Evolutionary conservation across 2,113 vertebrate species (phyloP).

Genomic region (Callithrix jacchus): DNA sequence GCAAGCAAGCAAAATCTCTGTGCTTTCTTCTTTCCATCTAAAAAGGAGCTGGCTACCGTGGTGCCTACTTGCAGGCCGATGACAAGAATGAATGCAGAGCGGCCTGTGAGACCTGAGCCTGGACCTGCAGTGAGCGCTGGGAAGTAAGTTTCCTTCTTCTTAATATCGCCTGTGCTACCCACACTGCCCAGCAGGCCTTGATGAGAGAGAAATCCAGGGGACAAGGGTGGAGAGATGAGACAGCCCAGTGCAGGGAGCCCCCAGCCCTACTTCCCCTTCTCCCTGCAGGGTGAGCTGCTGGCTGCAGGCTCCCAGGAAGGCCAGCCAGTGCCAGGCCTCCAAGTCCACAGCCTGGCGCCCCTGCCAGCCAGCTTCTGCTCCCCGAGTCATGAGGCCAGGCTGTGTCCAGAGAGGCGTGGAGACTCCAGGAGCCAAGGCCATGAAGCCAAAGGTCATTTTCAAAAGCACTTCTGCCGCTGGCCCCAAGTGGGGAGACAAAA

Average conservation of each 20-base stretch:
- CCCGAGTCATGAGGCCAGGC: fast-evolving
- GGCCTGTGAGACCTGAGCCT: fast-evolving
- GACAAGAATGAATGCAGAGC: fast-evolving
- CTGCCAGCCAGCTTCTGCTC: not conserved
- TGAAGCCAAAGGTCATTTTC: not conserved
- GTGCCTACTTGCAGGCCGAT: fast-evolving
- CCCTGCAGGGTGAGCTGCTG: not conserved
- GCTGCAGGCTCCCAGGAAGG: not conserved
- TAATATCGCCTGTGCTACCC: not conserved
- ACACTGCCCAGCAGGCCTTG: not conserved
- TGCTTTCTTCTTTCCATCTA: not conserved
- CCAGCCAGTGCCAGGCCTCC: not conserved
- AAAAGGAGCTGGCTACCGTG: not conserved
- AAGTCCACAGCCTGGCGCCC: fast-evolving
- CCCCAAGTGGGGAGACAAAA: not conserved
- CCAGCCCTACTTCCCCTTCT: fast-evolving
- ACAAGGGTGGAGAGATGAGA: fast-evolving
- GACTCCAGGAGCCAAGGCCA: fast-evolving
- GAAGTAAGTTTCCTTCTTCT: too few species aligned
- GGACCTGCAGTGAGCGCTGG: not conserved
- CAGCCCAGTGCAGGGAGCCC: not conserved
- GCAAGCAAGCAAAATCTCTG: not conserved
- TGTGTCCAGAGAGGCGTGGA: fast-evolving
- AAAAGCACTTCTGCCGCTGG: not conserved
- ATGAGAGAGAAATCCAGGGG: not conserved